Conservation (phyloP, 2,113 vertebrate genomes). For the Ptyas mucosa region DNA sequence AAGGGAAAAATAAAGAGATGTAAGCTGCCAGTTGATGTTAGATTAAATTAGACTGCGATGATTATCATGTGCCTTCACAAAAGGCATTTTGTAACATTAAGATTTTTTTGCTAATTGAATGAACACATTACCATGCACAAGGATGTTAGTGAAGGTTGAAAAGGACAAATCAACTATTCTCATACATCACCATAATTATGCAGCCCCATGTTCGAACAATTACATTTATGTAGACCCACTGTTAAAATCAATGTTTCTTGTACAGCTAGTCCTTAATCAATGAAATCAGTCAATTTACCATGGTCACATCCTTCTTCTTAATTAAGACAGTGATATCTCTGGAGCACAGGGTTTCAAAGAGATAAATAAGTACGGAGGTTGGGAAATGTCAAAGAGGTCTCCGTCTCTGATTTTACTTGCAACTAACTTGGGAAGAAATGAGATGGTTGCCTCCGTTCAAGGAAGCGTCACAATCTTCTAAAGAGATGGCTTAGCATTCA, state of each 20-base stretch:
- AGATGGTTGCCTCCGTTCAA: conserved; percentile 73
- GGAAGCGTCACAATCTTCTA: conserved; percentile 66
- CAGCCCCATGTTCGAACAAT: conserved; percentile 85
- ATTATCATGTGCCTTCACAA: conserved; percentile 73
- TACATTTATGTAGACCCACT: conserved; percentile 88
- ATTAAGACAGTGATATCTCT: conserved; percentile 93
- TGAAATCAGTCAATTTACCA: conserved; percentile 88
- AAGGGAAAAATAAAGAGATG: conserved; percentile 57
- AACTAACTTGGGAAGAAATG: conserved; percentile 75
- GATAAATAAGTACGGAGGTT: conserved; percentile 87
- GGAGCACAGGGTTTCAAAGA: conserved; percentile 77
- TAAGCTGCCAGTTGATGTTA: conserved; percentile 62
- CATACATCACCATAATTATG: conserved; percentile 83
- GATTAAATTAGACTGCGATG: conserved; percentile 74
- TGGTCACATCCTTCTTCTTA: conserved; percentile 89
- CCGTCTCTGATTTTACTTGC: conserved; percentile 74
- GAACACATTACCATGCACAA: conserved; percentile 81
- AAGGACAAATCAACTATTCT: conserved; percentile 82
- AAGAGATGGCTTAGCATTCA: conserved; percentile 77
- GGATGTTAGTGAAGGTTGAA: conserved; percentile 83
- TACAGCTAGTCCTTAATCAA: conserved; percentile 89
- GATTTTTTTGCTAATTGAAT: conserved; percentile 79
- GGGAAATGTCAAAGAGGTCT: conserved; percentile 82
- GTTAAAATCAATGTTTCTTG: conserved; percentile 90
- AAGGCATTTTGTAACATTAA: conserved; percentile 80